Evolutionary conservation across 2,113 vertebrate genomes (phyloP).

Genomic region (Verasper variegatus): DNA sequence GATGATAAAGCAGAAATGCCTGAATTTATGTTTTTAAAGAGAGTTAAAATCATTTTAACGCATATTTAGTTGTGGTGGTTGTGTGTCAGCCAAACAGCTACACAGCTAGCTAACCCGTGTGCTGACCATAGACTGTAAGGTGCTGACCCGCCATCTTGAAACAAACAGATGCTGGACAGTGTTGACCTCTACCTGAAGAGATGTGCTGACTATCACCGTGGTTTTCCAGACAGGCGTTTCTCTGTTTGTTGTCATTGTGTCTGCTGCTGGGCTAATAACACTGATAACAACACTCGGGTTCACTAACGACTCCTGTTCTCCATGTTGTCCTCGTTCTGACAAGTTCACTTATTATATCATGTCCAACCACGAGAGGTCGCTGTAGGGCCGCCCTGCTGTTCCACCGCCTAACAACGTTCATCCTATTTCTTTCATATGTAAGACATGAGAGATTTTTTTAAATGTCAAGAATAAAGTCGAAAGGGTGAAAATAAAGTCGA

Average conservation of each 20-base stretch:
- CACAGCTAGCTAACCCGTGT: not conserved
- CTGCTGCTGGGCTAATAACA: not conserved
- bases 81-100: not conserved
- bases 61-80: too few relatives aligned
- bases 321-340: too few relatives aligned
- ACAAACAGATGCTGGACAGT: not conserved
- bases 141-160: not conserved
- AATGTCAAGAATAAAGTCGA: too few relatives aligned
- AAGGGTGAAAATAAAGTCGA: too few relatives aligned
- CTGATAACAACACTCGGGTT: not conserved
- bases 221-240: conserved; percentile 81
- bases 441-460: too few relatives aligned
- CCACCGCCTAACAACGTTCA: not conserved
- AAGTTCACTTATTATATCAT: too few relatives aligned
- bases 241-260: conserved; percentile 28
- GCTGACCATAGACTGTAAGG: too few relatives aligned
- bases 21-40: too few relatives aligned
- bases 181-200: conserved; percentile 84
- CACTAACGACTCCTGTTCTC: too few relatives aligned
- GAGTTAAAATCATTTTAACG: too few relatives aligned
- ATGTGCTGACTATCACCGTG: conserved; percentile 87
- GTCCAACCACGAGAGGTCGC: conserved; percentile 18
- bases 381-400: not conserved
- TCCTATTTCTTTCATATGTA: not conserved
- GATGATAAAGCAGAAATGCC: too few relatives aligned